These are phyloP conservation scores for Boleophthalmus pectinirostris DNA, from an alignment of 2,113 vertebrate species.

Conservation along the genomic window DNA sequence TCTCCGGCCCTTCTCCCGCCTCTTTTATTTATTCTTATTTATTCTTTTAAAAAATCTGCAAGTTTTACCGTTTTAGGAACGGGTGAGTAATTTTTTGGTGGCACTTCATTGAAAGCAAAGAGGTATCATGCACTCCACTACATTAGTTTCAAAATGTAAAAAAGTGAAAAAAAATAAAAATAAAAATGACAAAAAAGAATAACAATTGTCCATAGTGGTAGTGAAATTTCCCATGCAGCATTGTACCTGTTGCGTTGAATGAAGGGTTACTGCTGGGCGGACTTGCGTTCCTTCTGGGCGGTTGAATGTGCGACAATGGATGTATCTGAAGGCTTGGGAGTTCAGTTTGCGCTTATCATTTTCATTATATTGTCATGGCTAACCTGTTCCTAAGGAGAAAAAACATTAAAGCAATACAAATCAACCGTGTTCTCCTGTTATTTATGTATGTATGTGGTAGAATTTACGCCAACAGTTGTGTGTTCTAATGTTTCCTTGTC, in stretches of 20 bases:
- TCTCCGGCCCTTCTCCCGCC: constrained; percentile 17
- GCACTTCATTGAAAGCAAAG: constrained; percentile 43
- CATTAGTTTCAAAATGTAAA: background rate
- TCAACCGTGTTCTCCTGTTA: constrained; percentile 43
- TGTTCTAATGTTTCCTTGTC: no score
- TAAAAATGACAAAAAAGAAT: background rate
- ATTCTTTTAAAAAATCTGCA: constrained; percentile 49
- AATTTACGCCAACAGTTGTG: no score
- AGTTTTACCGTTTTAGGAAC: constrained; percentile 27
- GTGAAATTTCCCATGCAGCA: background rate
- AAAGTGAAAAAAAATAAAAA: background rate
- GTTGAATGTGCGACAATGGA: constrained; percentile 61
- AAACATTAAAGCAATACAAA: constrained; percentile 79
- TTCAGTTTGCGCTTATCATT: constrained; percentile 70
- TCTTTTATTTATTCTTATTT: constrained; percentile 72
- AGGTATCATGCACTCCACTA: constrained; percentile 35
- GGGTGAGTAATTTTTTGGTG: constrained; percentile 39
- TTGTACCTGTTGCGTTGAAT: constrained; percentile 61
- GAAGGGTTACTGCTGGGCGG: constrained; percentile 30
- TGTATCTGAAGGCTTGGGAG: constrained; percentile 59
- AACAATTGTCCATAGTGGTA: background rate
- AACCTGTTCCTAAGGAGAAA: constrained; percentile 71
- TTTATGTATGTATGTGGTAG: background rate
- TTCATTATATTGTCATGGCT: constrained; percentile 75
- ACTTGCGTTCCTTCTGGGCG: constrained; percentile 30